Evolutionary conservation across 1,140 invertebrate genomes (phyloP).

Genomic region (Leptinotarsa defecta): DNA sequence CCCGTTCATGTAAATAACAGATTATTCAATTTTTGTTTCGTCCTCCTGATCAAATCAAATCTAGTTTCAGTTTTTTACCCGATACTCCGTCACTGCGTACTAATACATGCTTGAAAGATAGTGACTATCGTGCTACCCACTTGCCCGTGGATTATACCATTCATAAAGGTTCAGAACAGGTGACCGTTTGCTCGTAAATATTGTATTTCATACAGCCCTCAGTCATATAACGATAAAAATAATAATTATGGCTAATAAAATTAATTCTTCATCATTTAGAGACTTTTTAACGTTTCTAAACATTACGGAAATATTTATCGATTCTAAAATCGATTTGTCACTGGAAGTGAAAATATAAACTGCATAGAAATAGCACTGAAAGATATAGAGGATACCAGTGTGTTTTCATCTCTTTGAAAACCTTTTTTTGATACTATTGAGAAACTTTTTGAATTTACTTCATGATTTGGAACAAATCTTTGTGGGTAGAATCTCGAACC

Average conservation of each 20-base stretch:
- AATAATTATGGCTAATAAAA: constrained; percentile 40
- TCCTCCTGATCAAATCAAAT: background rate
- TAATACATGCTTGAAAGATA: constrained; percentile 11
- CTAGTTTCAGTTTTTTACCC: background rate
- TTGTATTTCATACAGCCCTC: constrained; percentile 35
- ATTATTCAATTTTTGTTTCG: no score
- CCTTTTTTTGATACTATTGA: no score
- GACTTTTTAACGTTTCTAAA: constrained; percentile 28
- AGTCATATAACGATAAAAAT: constrained; percentile 40
- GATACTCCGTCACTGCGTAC: background rate
- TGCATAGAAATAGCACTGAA: no score
- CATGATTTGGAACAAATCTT: no score
- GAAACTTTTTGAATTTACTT: no score
- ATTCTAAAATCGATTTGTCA: no score
- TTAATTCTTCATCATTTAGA: constrained; percentile 31
- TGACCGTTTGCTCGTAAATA: constrained; percentile 34
- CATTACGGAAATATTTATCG: background rate
- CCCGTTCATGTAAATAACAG: no score
- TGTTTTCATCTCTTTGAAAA: no score
- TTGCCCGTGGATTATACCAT: constrained; percentile 34
- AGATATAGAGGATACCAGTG: no score
- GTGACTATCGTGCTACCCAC: constrained; percentile 15
- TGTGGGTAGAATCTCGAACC: no score
- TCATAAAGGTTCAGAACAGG: constrained; percentile 36
- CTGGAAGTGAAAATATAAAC: no score